Evolutionary conservation across 2,113 vertebrate genomes (phyloP).

Genomic region (Tetrax tetrax): DNA sequence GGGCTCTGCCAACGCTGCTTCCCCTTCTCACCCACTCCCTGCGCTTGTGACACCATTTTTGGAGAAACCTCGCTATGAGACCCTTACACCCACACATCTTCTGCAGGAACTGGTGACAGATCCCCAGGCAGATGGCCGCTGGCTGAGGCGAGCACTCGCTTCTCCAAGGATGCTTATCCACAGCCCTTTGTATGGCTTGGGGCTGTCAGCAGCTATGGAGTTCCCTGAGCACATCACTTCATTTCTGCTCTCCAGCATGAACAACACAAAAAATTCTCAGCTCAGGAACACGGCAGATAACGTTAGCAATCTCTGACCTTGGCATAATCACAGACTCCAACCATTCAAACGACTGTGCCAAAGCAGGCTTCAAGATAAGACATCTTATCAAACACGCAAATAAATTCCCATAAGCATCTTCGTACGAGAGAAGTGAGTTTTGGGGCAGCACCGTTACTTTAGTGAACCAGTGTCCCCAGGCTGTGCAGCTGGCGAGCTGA

Average conservation of each 20-base stretch:
- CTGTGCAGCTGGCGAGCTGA: fast-evolving
- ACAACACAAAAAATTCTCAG: not conserved
- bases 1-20: not conserved
- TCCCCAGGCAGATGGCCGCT: not conserved
- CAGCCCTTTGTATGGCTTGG: not conserved
- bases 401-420: fast-evolving
- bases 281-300: not conserved
- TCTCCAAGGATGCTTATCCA: not conserved
- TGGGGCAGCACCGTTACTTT: not conserved
- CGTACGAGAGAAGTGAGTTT: not conserved
- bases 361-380: not conserved
- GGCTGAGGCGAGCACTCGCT: not conserved
- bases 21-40: not conserved
- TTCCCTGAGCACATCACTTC: not conserved
- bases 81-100: not conserved
- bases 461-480: not conserved
- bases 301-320: fast-evolving
- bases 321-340: not conserved
- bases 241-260: not conserved
- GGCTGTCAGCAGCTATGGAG: fast-evolving
- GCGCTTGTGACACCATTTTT: not conserved
- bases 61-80: not conserved
- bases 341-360: not conserved
- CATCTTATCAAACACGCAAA: not conserved
- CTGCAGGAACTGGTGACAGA: not conserved